Conservation (phyloP, 2,888 invertebrate genomes). For the Beris morrisii region DNA sequence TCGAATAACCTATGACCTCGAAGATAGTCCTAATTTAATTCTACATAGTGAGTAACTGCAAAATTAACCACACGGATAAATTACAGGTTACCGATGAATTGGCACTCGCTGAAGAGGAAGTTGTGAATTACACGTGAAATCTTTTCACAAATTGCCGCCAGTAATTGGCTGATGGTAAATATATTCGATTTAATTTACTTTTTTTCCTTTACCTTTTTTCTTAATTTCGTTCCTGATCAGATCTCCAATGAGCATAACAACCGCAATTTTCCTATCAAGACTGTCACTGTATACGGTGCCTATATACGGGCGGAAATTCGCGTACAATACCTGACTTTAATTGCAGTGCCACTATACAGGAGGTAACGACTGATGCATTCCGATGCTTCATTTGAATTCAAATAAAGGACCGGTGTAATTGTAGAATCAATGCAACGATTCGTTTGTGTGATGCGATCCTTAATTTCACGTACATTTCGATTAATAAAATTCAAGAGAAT, state of each 20-base stretch:
- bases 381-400: too few species aligned
- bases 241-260: constrained; percentile 20
- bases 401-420: too few species aligned
- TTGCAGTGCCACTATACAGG: neutral
- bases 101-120: constrained; percentile 34
- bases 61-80: constrained; percentile 20
- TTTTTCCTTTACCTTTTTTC: neutral
- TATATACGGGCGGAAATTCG: neutral
- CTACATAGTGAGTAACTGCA: too few species aligned
- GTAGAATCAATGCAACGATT: too few species aligned
- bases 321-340: constrained; percentile 20
- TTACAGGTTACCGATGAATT: constrained; percentile 28
- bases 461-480: too few species aligned
- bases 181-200: constrained; percentile 3
- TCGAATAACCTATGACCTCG: too few species aligned
- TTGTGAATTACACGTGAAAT: constrained; percentile 29
- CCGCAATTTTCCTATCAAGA: constrained; percentile 30
- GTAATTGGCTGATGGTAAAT: constrained; percentile 17
- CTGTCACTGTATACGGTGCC: constrained; percentile 2
- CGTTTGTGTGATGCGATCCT: too few species aligned
- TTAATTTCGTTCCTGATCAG: neutral
- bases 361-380: too few species aligned
- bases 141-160: constrained; percentile 10
- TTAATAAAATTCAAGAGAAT: too few species aligned
- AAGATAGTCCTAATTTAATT: too few species aligned